These are phyloP conservation scores for Atrina japonica DNA, from an alignment of 2,888 invertebrate species.

Conservation along the genomic window DNA sequence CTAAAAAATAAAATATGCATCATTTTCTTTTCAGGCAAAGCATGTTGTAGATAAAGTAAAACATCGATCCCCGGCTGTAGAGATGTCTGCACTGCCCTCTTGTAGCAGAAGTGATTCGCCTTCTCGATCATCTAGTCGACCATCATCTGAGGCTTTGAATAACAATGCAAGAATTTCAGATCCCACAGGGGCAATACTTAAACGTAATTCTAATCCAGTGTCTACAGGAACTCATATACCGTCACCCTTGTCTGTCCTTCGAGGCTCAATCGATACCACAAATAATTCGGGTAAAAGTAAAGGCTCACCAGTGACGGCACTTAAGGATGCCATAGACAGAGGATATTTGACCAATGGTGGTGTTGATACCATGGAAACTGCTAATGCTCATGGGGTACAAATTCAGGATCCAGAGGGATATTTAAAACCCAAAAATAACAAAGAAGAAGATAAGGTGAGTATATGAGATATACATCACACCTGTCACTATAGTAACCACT, in stretches of 20 bases:
- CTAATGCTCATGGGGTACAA: slow-evolving; percentile 19
- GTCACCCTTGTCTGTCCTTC: slow-evolving; percentile 17
- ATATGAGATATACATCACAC: neutral
- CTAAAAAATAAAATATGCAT: no score
- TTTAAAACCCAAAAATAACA: slow-evolving; percentile 45
- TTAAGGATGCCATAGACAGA: slow-evolving; percentile 78
- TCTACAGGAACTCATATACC: slow-evolving; percentile 44
- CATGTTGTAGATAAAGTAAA: slow-evolving; percentile 69
- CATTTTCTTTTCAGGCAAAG: slow-evolving; percentile 74
- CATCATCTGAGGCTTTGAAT: slow-evolving; percentile 39
- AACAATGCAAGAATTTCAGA: slow-evolving; percentile 47
- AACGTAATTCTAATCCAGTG: slow-evolving; percentile 60
- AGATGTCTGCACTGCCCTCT: slow-evolving; percentile 35
- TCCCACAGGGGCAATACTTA: slow-evolving; percentile 51
- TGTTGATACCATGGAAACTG: slow-evolving; percentile 48
- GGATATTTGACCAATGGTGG: slow-evolving; percentile 64
- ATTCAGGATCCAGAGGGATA: slow-evolving; percentile 51
- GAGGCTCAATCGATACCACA: slow-evolving; percentile 33
- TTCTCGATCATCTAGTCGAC: slow-evolving; percentile 45
- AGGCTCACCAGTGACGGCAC: slow-evolving; percentile 78
- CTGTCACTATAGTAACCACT: neutral
- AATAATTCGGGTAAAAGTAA: slow-evolving; percentile 64
- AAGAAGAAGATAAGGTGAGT: slow-evolving; percentile 56
- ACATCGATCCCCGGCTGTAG: slow-evolving; percentile 61
- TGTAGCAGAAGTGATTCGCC: slow-evolving; percentile 50